A percentile compares a stretch with the other conserved stretches of the same genome.
These are phyloP conservation scores for Yponomeuta evonymella DNA, from an alignment of 2,888 invertebrate genomes.

Conservation along the genomic window DNA sequence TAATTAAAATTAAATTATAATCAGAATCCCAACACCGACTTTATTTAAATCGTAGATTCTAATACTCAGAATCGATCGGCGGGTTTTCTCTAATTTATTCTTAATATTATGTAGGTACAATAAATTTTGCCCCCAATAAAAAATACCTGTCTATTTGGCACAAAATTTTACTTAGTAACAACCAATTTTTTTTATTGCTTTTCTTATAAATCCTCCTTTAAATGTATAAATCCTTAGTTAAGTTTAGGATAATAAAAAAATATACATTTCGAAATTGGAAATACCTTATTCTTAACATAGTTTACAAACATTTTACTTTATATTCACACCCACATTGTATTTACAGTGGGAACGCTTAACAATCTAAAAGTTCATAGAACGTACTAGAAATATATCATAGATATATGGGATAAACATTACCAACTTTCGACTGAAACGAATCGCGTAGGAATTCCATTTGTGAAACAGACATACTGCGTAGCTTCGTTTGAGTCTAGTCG, in stretches of 20 bases:
- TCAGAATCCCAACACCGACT: conserved; percentile 49
- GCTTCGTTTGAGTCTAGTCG: conserved; percentile 44
- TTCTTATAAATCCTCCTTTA: conserved; percentile 10
- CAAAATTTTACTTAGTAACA: conserved; percentile 47
- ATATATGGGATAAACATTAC: conserved; percentile 96
- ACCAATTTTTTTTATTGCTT: conserved; percentile 3
- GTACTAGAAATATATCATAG: conserved; percentile 98
- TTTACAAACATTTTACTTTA: conserved; percentile 5
- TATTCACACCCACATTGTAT: conserved; percentile 16
- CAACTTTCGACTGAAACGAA: conserved; percentile 65
- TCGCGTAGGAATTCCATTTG: conserved; percentile 28
- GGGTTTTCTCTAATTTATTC: conserved; percentile 35
- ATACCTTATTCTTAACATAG: neutral
- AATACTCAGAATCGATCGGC: conserved; percentile 45
- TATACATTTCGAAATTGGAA: neutral
- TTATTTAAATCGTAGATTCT: conserved; percentile 31
- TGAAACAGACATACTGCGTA: conserved; percentile 27
- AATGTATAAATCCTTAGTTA: neutral
- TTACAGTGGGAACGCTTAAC: conserved; percentile 36
- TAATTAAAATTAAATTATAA: conserved; percentile 27
- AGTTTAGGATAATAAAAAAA: neutral
- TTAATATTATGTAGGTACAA: conserved; percentile 35
- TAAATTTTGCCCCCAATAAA: conserved; percentile 70
- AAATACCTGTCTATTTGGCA: conserved; percentile 66
- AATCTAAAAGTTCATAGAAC: conserved; percentile 91